Conservation (phyloP, 2,113 vertebrate species). For the Axis porcinus region DNA sequence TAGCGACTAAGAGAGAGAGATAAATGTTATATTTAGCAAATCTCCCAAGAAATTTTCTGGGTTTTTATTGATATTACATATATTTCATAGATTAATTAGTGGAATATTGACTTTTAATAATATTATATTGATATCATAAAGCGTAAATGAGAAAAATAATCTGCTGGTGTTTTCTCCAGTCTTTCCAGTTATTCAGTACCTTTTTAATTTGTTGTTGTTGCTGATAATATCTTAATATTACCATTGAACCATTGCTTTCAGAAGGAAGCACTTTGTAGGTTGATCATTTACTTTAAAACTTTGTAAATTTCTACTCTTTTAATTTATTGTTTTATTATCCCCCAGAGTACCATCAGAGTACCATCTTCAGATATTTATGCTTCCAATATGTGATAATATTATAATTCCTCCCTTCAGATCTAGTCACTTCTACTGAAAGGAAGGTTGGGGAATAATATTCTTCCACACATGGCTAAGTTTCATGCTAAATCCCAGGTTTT, state of each 20-base stretch:
- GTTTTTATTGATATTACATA: not conserved
- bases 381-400: not conserved
- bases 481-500: not conserved
- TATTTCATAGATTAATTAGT: not conserved
- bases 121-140: not conserved
- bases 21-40: not conserved
- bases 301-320: not conserved
- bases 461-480: not conserved
- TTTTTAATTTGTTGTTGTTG: not conserved
- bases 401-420: not conserved
- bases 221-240: not conserved
- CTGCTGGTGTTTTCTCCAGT: not conserved
- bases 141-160: not conserved
- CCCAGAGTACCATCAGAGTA: not conserved
- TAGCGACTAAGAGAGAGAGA: not conserved
- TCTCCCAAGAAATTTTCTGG: not conserved
- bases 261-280: not conserved
- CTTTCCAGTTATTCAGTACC: not conserved
- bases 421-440: not conserved
- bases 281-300: not conserved
- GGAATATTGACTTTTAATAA: not conserved
- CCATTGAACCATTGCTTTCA: not conserved
- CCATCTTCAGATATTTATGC: not conserved
- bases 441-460: not conserved
- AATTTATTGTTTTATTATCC: not conserved